These are phyloP conservation scores for Hypomecis punctinalis DNA, from an alignment of 2,888 invertebrate genomes.

Conservation along the genomic window DNA sequence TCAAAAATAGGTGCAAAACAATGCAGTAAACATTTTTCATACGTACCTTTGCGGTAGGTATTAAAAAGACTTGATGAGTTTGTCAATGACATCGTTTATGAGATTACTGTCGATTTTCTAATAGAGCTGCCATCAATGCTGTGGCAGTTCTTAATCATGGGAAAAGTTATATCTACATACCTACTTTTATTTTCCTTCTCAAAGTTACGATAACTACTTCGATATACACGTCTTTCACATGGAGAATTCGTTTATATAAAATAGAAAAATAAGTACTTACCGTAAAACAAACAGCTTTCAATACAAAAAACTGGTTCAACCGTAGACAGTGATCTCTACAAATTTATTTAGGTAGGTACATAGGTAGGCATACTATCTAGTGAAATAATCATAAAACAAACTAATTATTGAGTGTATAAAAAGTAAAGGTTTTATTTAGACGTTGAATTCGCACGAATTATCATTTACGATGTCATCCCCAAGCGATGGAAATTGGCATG, in stretches of 20 bases:
- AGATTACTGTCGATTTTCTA: constrained; percentile 33
- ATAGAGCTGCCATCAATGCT: constrained; percentile 28
- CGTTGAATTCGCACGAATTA: constrained; percentile 44
- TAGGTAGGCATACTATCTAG: no score
- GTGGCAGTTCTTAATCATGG: constrained; percentile 29
- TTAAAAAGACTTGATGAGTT: constrained; percentile 31
- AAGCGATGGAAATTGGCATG: constrained; percentile 47
- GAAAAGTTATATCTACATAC: constrained; percentile 24
- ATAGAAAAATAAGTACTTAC: no score
- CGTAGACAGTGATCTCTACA: no score
- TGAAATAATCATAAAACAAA: no score
- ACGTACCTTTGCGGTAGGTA: neutral
- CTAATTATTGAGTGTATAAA: neutral
- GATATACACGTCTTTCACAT: no score
- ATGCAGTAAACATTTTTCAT: no score
- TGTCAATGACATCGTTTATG: constrained; percentile 34
- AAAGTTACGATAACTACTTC: no score
- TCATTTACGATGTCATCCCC: constrained; percentile 50
- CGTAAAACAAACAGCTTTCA: no score
- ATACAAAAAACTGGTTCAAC: no score
- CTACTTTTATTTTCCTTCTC: neutral
- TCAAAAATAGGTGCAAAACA: no score
- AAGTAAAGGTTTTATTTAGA: constrained; percentile 32
- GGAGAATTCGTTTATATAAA: no score
- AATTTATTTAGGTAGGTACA: no score